phyloP scores from a whole-genome alignment of 2,113 vertebrate genomes.

The Campylomormyrus tamandua region DNA sequence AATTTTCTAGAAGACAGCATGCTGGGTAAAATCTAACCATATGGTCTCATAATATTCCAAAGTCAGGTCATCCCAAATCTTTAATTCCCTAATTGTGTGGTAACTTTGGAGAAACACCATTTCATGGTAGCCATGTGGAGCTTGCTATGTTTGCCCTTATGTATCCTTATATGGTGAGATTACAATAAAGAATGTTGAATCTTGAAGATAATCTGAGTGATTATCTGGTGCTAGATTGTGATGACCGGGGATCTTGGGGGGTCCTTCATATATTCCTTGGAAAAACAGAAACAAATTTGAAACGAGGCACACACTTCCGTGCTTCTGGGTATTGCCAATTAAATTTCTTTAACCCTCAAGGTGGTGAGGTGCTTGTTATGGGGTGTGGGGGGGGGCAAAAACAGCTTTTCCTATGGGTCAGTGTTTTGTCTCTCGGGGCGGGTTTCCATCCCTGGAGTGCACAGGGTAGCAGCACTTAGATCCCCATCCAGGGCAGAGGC shows the following conservation, averaged over 20 bases:
- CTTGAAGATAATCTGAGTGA: not conserved
- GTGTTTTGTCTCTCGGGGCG: not conserved
- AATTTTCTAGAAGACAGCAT: not conserved
- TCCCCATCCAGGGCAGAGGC: not conserved
- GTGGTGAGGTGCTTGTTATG: conserved; percentile 40
- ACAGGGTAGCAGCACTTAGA: not conserved
- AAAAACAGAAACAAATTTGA: conserved; percentile 19
- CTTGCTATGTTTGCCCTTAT: not conserved
- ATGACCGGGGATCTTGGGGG: not conserved
- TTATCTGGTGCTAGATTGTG: not conserved
- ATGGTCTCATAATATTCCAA: not conserved
- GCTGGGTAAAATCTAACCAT: not conserved
- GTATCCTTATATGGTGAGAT: not conserved
- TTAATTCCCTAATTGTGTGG: not conserved
- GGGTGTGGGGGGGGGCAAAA: conserved; percentile 21
- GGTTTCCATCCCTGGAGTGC: not conserved
- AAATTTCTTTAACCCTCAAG: conserved; percentile 39
- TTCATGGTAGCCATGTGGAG: not conserved
- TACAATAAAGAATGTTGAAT: not conserved
- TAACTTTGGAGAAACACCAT: not conserved
- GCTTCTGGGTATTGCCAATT: conserved; percentile 49
- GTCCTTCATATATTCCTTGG: not conserved
- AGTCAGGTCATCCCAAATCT: not conserved
- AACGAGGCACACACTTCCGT: not conserved
- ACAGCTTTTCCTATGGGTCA: conserved; percentile 48